Conservation (phyloP, 92 coral and sea anemone species). For the Meandrina meandrites region DNA sequence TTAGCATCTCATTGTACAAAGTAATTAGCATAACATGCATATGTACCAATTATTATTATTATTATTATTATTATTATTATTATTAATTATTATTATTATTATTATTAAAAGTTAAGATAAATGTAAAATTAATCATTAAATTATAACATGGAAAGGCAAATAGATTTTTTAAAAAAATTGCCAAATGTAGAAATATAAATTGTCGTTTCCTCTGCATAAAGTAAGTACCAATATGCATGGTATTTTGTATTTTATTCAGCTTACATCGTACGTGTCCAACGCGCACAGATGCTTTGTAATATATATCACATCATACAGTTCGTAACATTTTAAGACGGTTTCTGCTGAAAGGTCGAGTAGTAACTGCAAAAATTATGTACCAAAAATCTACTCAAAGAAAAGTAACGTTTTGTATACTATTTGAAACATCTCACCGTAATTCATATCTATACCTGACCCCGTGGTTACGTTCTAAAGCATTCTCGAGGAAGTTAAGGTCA, state of each 20-base stretch:
- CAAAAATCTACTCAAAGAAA: too few relatives aligned
- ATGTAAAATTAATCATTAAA: background rate
- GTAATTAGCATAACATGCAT: background rate
- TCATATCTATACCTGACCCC: too few relatives aligned
- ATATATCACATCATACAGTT: background rate
- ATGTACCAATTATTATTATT: background rate
- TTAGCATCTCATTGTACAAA: background rate
- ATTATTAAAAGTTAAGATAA: background rate
- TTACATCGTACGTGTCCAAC: background rate
- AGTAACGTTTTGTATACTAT: too few relatives aligned
- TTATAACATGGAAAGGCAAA: background rate
- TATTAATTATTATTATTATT: background rate
- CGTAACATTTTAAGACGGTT: too few relatives aligned
- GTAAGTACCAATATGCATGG: background rate
- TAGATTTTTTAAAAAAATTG: background rate
- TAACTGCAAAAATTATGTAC: too few relatives aligned
- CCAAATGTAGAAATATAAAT: background rate
- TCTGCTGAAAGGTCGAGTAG: too few relatives aligned
- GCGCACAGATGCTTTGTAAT: background rate
- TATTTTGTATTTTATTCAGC: background rate
- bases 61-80: background rate
- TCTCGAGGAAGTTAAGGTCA: too few relatives aligned
- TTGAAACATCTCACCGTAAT: too few relatives aligned
- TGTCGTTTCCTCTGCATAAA: background rate
- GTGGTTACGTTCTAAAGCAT: too few relatives aligned